Conservation (phyloP, 2,113 vertebrate genomes). For the Emydocephalus ijimae region DNA sequence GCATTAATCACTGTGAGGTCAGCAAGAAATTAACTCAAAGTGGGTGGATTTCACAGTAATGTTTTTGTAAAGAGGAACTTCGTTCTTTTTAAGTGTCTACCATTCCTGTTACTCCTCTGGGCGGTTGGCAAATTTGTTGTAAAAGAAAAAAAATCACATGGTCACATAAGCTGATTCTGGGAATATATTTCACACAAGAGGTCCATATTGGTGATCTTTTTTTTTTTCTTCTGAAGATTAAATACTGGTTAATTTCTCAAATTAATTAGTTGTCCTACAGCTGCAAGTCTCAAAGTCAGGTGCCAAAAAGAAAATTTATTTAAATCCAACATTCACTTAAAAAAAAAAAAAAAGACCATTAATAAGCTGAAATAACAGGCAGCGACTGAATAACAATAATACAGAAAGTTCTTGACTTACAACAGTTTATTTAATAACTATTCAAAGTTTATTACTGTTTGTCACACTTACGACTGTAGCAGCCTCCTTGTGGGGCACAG, state of each 20-base stretch:
- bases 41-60: constrained; percentile 59
- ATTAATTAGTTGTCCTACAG: neutral
- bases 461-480: too few species aligned
- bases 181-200: neutral
- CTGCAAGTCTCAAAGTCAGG: neutral
- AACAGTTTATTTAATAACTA: too few species aligned
- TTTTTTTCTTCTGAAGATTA: neutral
- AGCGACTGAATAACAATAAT: neutral
- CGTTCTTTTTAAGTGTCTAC: constrained; percentile 20
- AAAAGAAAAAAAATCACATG: constrained; percentile 11
- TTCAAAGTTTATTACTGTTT: too few species aligned
- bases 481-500: too few species aligned
- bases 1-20: constrained; percentile 67
- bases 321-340: neutral
- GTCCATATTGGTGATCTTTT: neutral
- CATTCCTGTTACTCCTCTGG: constrained; percentile 40
- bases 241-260: neutral
- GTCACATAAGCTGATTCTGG: neutral
- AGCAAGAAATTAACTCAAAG: constrained; percentile 64
- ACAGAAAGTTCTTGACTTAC: too few species aligned
- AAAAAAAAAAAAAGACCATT: neutral
- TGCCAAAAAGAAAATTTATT: neutral
- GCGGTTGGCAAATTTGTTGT: constrained; percentile 30
- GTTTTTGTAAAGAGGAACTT: constrained; percentile 30
- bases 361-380: neutral